Percentiles rank a stretch among this genome's conserved stretches.
These are phyloP conservation scores for Strix aluco DNA, from an alignment of 2,113 vertebrate species.

Conservation along the genomic window DNA sequence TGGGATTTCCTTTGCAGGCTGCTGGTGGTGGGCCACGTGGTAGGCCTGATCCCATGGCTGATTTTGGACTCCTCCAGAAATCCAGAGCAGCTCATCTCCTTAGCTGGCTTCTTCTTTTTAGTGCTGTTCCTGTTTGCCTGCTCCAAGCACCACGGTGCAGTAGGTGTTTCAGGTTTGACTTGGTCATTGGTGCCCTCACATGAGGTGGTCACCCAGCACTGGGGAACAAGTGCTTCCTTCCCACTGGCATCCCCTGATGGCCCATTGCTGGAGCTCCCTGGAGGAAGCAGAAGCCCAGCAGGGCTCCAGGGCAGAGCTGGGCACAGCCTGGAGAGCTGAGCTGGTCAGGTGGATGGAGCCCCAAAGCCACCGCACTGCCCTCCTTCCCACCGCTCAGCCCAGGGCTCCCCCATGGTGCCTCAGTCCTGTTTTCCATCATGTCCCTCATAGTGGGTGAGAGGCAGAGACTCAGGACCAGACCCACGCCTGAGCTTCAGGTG, in stretches of 20 bases:
- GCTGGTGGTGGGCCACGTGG: constrained; percentile 71
- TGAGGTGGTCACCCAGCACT: background rate
- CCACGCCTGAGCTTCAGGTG: background rate
- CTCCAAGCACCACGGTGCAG: constrained; percentile 84
- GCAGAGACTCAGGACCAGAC: background rate
- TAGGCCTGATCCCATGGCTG: constrained; percentile 82
- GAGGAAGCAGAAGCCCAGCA: background rate
- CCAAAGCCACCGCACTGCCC: background rate
- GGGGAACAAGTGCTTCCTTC: background rate
- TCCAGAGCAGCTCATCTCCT: constrained; percentile 88
- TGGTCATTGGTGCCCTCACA: background rate
- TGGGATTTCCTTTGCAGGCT: constrained; percentile 74
- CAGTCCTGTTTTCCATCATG: background rate
- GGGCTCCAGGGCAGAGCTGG: background rate
- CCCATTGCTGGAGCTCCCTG: background rate
- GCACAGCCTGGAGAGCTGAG: background rate
- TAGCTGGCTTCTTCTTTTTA: constrained; percentile 85
- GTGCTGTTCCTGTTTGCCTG: constrained; percentile 79
- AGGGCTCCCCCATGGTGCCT: background rate
- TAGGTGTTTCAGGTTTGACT: constrained; percentile 65
- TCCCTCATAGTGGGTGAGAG: background rate
- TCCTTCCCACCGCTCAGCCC: background rate
- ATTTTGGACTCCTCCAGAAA: constrained; percentile 80
- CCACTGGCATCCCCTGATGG: background rate
- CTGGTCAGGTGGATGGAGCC: background rate